phyloP scores from a whole-genome alignment of 2,113 vertebrate genomes.

The Podarcis muralis region DNA sequence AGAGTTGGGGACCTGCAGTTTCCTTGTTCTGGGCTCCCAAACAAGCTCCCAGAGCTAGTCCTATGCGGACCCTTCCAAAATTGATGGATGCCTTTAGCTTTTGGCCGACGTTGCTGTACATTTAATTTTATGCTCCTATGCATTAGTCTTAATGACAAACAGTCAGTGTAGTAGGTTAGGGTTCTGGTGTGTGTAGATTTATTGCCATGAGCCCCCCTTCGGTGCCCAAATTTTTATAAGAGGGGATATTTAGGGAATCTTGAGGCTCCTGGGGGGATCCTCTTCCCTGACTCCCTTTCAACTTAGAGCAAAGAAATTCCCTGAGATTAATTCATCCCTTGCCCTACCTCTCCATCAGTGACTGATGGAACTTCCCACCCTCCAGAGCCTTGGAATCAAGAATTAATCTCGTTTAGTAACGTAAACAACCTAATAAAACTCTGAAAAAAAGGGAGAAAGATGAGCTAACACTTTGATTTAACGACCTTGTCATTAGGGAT shows the following conservation, averaged over 20 bases:
- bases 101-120: neutral
- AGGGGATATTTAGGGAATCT: neutral
- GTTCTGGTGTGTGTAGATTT: neutral
- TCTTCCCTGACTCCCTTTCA: rapidly evolving
- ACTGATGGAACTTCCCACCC: neutral
- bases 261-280: neutral
- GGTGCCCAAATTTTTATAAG: neutral
- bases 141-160: neutral
- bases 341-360: neutral
- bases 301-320: rapidly evolving
- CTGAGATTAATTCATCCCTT: neutral
- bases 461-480: constrained; percentile 10
- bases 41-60: neutral
- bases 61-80: neutral
- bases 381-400: neutral
- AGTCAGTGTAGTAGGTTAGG: neutral
- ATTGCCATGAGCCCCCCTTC: neutral
- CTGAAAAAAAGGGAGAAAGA: neutral
- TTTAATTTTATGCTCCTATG: constrained; percentile 2
- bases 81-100: constrained; percentile 16
- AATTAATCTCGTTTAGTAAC: constrained; percentile 31
- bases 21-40: neutral
- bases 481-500: neutral
- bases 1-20: too few species aligned
- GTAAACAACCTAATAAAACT: constrained; percentile 36